phyloP scores from a whole-genome alignment of 2,113 vertebrate species.

The Hepsetus odoe region DNA sequence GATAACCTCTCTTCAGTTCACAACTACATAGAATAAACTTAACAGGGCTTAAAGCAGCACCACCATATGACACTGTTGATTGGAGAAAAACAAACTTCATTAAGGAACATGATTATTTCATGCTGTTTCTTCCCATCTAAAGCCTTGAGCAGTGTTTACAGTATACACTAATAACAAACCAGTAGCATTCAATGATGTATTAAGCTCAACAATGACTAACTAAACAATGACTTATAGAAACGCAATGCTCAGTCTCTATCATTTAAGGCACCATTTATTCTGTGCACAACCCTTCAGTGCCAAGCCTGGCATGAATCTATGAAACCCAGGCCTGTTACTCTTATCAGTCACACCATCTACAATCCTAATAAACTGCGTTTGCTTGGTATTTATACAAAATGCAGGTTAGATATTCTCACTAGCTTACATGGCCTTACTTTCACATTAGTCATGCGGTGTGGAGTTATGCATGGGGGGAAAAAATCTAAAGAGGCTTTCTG shows the following conservation, averaged over 20 bases:
- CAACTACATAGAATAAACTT: slow-evolving; percentile 68
- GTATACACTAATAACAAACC: background rate
- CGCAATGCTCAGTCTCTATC: slow-evolving; percentile 56
- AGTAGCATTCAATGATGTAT: background rate
- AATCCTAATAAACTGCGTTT: slow-evolving; percentile 61
- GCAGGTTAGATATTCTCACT: background rate
- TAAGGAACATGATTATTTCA: background rate
- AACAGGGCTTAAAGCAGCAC: background rate
- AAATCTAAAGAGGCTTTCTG: background rate
- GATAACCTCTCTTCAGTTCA: slow-evolving; percentile 69
- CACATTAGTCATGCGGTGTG: slow-evolving; percentile 61
- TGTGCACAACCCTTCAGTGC: slow-evolving; percentile 73
- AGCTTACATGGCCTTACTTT: slow-evolving; percentile 52
- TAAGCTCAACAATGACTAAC: background rate
- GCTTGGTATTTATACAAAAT: background rate
- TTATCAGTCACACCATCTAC: slow-evolving; percentile 75
- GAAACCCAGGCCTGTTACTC: slow-evolving; percentile 75
- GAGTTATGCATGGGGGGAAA: background rate
- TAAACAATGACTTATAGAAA: background rate
- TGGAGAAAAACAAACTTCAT: background rate
- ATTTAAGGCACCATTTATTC: slow-evolving; percentile 71
- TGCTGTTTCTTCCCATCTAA: background rate
- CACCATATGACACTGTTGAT: slow-evolving; percentile 1
- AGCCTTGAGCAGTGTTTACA: background rate
- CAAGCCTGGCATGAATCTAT: slow-evolving; percentile 69